Evolutionary conservation across 2,888 invertebrate genomes (phyloP).

Genomic region (Cryptocephalus primarius): DNA sequence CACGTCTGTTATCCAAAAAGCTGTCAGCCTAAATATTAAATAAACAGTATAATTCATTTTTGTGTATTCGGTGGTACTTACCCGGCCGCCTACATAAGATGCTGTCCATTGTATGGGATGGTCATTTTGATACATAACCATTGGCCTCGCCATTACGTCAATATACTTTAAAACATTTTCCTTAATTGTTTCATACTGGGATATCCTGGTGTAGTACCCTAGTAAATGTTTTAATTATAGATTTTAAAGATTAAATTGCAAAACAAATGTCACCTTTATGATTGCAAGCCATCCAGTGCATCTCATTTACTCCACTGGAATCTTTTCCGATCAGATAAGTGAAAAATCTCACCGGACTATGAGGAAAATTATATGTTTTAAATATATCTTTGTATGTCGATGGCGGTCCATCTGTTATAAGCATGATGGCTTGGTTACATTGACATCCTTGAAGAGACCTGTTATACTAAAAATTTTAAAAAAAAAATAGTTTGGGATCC

Average conservation of each 20-base stretch:
- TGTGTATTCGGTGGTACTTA: constrained; percentile 33
- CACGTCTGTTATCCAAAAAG: constrained; percentile 55
- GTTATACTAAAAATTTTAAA: constrained; percentile 58
- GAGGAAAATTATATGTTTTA: constrained; percentile 79
- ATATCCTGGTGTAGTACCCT: constrained; percentile 87
- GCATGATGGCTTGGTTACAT: constrained; percentile 97
- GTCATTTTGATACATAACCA: constrained; percentile 87
- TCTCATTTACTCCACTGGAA: constrained; percentile 72
- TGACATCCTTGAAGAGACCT: constrained; percentile 77
- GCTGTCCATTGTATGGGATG: constrained; percentile 95
- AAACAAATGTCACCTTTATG: constrained; percentile 71
- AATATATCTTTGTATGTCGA: constrained; percentile 52
- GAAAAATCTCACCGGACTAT: constrained; percentile 90
- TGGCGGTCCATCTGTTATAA: constrained; percentile 90
- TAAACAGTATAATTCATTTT: background rate
- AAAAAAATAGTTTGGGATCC: background rate
- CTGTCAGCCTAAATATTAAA: constrained; percentile 50
- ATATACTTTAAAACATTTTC: constrained; percentile 91
- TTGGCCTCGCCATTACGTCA: constrained; percentile 88
- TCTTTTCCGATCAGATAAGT: constrained; percentile 93
- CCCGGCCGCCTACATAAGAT: constrained; percentile 75
- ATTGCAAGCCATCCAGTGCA: constrained; percentile 91
- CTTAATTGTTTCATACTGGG: constrained; percentile 76
- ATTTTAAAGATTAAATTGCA: background rate
- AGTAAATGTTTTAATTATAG: constrained; percentile 7